Evolutionary conservation across 2,113 vertebrate genomes (phyloP).

Genomic region (Sturnira hondurensis): DNA sequence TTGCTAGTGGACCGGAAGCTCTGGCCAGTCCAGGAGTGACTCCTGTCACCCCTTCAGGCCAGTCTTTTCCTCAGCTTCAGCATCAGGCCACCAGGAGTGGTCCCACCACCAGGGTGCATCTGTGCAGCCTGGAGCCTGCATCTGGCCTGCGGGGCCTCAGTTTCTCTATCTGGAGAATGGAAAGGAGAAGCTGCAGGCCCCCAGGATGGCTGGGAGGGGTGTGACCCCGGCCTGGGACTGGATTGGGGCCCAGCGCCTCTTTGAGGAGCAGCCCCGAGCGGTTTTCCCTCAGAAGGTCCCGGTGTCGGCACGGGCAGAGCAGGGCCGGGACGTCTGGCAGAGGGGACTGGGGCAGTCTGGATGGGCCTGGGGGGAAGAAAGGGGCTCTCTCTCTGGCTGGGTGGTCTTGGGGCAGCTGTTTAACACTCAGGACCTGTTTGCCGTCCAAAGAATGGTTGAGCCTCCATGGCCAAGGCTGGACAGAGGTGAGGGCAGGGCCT

Average conservation of each 20-base stretch:
- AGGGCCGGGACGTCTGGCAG: background rate
- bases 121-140: background rate
- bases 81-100: background rate
- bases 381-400: background rate
- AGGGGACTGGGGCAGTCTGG: background rate
- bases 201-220: background rate
- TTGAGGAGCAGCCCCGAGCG: background rate
- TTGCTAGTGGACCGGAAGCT: background rate
- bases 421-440: background rate
- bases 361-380: background rate
- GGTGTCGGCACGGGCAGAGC: background rate
- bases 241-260: background rate
- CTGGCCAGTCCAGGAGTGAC: background rate
- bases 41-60: background rate
- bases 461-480: background rate
- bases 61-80: background rate
- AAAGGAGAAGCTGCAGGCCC: background rate
- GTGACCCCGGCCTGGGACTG: rapidly evolving
- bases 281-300: background rate
- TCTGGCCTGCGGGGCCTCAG: background rate
- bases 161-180: background rate
- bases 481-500: background rate
- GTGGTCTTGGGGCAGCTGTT: background rate
- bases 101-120: background rate
- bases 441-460: background rate